phyloP scores from a whole-genome alignment of 92 coral and sea anemone genomes.

The Siderastrea siderea region DNA sequence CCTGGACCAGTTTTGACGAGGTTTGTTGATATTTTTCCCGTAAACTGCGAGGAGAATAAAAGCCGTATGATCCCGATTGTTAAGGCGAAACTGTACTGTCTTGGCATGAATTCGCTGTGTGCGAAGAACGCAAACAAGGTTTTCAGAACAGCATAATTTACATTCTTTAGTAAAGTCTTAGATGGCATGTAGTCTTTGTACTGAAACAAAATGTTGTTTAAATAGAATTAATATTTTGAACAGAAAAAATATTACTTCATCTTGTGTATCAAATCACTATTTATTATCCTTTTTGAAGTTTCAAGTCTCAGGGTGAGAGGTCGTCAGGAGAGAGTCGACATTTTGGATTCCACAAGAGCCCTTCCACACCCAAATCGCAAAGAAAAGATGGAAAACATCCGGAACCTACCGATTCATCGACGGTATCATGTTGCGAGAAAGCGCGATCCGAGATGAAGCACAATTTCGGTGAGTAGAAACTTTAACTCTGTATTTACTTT shows the following conservation, averaged over 20 bases:
- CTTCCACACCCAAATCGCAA: constrained; percentile 34
- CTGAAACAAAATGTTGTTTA: not conserved
- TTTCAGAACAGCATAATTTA: not conserved
- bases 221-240: not conserved
- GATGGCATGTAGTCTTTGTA: not conserved
- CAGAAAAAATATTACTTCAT: not conserved
- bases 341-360: constrained; percentile 28
- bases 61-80: not conserved
- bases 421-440: constrained; percentile 34
- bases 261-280: not conserved
- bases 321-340: constrained; percentile 32
- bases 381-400: constrained; percentile 22
- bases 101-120: not conserved
- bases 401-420: constrained; percentile 10
- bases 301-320: constrained; percentile 42
- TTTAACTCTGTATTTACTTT: not conserved
- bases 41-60: not conserved
- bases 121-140: not conserved
- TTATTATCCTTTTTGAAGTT: constrained; percentile 20
- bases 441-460: constrained; percentile 25
- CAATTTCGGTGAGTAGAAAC: constrained; percentile 19
- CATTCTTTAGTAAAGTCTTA: not conserved
- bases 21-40: constrained; percentile 4
- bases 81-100: not conserved
- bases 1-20: constrained; percentile 13